These are phyloP conservation scores for Lithobates sylvaticus DNA, from an alignment of 2,797 vertebrate genomes.

Conservation along the genomic window DNA sequence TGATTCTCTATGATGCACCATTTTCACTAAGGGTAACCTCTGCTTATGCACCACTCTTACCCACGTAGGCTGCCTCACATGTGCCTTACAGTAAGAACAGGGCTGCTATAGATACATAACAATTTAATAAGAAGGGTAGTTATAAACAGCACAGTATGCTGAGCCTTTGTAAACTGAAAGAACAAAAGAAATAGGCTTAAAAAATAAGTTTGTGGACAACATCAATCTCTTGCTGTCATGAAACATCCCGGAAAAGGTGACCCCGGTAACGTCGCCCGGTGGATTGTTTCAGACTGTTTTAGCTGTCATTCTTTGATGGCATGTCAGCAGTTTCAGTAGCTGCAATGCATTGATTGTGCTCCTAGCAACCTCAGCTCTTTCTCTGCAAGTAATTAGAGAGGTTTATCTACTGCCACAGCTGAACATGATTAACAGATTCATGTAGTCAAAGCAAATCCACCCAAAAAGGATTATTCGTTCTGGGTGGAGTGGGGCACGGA, in stretches of 20 bases:
- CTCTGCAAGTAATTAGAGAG: constrained; percentile 44
- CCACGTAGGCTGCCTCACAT: no score
- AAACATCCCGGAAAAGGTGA: constrained; percentile 44
- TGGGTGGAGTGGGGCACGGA: background rate
- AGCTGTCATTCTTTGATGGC: constrained; percentile 38
- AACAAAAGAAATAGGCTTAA: constrained; percentile 20
- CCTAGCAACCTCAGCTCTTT: constrained; percentile 42
- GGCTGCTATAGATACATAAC: no score
- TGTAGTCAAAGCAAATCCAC: background rate
- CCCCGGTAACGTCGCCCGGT: constrained; percentile 25
- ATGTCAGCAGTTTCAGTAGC: constrained; percentile 42
- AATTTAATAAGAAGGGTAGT: background rate
- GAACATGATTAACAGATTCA: background rate
- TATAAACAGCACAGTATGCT: background rate
- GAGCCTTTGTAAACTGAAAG: background rate
- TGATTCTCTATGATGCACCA: no score
- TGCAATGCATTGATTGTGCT: constrained; percentile 47
- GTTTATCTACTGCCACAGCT: constrained; percentile 21
- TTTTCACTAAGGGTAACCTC: no score
- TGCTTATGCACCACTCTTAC: no score
- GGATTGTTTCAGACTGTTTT: constrained; percentile 40
- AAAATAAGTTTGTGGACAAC: background rate
- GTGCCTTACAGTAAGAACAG: no score
- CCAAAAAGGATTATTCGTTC: background rate
- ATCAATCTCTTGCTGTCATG: constrained; percentile 44